phyloP scores from a whole-genome alignment of 2,113 vertebrate species.

The Perca schrenkii region DNA sequence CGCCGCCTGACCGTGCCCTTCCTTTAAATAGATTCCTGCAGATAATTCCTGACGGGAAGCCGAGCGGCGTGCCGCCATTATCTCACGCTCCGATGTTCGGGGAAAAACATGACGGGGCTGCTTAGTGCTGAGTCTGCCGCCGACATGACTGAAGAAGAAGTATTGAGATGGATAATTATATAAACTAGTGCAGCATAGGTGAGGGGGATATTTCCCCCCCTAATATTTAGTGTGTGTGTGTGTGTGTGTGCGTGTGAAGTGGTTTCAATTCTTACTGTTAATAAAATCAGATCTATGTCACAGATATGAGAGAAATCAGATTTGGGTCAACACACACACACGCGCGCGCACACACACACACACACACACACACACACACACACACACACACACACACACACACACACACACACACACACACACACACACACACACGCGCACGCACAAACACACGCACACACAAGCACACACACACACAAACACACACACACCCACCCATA shows the following conservation, averaged over 20 bases:
- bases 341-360: constrained; percentile 17
- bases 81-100: constrained; percentile 17
- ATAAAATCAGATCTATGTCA: constrained; percentile 30
- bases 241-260: no score
- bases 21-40: constrained; percentile 53
- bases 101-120: neutral
- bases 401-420: neutral
- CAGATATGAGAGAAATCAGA: constrained; percentile 4
- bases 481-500: constrained; percentile 17
- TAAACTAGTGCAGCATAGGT: no score
- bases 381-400: constrained; percentile 20
- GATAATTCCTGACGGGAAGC: constrained; percentile 44
- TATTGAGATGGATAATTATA: no score
- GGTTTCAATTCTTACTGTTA: neutral
- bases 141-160: neutral
- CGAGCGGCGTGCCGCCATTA: constrained; percentile 6
- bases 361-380: constrained; percentile 6
- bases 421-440: no score
- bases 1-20: neutral
- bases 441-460: no score
- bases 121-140: neutral
- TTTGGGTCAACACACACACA: constrained; percentile 41
- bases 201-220: no score
- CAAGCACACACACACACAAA: constrained; percentile 13
- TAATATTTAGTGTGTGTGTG: no score